Conservation (phyloP, 1,140 invertebrate genomes). For the Lasioglossum baleicum region DNA sequence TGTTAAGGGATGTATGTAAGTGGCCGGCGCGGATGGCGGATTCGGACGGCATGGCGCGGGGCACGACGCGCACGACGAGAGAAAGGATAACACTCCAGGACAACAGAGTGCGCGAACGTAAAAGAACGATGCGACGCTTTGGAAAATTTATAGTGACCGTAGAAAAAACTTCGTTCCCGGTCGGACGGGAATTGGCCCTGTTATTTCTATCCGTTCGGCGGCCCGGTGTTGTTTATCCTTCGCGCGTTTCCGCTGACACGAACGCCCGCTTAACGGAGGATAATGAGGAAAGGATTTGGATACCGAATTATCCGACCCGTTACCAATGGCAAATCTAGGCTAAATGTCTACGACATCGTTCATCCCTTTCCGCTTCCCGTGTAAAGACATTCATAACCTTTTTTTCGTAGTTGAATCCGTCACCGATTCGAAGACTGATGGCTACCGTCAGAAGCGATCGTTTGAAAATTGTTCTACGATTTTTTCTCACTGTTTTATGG, state of each 20-base stretch:
- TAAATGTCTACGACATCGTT: no score
- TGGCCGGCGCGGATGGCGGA: background rate
- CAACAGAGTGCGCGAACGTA: background rate
- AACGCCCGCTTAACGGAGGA: background rate
- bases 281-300: background rate
- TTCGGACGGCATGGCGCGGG: background rate
- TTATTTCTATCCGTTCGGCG: slow-evolving; percentile 5
- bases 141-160: slow-evolving; percentile 10
- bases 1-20: slow-evolving; percentile 18
- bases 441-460: no score
- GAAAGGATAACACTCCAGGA: background rate
- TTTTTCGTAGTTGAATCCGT: no score
- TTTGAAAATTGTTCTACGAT: no score
- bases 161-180: background rate
- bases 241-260: background rate
- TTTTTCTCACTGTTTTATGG: no score
- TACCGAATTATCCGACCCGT: background rate
- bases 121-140: background rate
- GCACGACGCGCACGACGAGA: background rate
- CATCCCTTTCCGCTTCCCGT: no score
- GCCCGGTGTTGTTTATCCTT: slow-evolving; percentile 2
- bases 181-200: slow-evolving; percentile 5
- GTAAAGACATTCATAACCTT: no score
- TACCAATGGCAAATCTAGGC: no score
- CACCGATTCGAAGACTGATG: no score